Evolutionary conservation across 2,113 vertebrate species (phyloP).

Genomic region (Nanorana parkeri): DNA sequence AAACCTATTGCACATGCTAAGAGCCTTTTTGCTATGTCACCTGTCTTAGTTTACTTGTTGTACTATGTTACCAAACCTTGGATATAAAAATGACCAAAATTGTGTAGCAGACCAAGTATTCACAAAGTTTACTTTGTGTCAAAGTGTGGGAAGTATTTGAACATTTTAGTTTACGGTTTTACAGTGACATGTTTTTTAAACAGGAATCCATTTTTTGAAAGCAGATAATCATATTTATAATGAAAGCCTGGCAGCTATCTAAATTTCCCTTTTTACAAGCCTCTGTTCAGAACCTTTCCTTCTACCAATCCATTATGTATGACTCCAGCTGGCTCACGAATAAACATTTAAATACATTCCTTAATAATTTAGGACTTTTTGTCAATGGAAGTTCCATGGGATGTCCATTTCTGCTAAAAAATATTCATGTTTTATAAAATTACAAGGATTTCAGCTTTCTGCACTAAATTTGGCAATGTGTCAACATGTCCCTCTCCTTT

Average conservation of each 20-base stretch:
- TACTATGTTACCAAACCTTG: background rate
- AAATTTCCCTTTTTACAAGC: conserved; percentile 42
- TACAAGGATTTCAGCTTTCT: background rate
- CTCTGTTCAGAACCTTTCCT: conserved; percentile 8
- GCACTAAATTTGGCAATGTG: conserved; percentile 2
- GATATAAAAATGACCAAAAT: background rate
- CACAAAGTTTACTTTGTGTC: background rate
- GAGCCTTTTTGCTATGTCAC: no score
- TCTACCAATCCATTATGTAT: conserved; percentile 34
- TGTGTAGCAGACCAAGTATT: background rate
- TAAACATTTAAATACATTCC: conserved; percentile 51
- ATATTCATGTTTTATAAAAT: conserved; percentile 19
- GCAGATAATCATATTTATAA: conserved; percentile 44
- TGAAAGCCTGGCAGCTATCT: conserved; percentile 39
- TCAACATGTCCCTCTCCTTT: background rate
- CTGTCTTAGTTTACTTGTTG: no score
- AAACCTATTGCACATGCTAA: no score
- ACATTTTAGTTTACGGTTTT: conserved; percentile 27
- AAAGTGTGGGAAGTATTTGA: conserved; percentile 29
- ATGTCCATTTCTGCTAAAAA: background rate
- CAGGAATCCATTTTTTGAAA: conserved; percentile 28
- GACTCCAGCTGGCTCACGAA: conserved; percentile 44
- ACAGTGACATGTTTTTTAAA: conserved; percentile 46
- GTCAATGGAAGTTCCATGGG: conserved; percentile 30
- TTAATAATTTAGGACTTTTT: conserved; percentile 51